phyloP scores from a whole-genome alignment of 2,888 invertebrate species.

The Orchestes rusci region DNA sequence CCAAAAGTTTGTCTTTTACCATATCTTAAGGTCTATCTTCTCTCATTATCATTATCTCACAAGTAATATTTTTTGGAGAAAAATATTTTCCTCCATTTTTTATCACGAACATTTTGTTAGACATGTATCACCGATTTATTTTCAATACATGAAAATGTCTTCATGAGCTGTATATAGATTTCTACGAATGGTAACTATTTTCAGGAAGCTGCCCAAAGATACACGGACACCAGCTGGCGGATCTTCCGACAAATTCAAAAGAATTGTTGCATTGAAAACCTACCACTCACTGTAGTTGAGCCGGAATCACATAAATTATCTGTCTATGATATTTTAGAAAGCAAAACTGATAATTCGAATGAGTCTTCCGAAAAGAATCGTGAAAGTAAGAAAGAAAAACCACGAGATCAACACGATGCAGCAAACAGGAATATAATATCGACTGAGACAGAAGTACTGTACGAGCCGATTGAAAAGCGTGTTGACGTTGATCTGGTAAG shows the following conservation, averaged over 20 bases:
- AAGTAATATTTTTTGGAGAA: no score
- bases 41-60: no score
- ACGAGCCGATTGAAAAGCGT: conserved; percentile 32
- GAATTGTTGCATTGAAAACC: conserved; percentile 13
- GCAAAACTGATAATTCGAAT: conserved; percentile 11
- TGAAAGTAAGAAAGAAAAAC: no score
- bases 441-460: conserved; percentile 39
- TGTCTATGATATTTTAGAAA: conserved; percentile 13
- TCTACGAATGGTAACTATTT: conserved; percentile 23
- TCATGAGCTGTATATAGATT: not conserved
- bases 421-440: conserved; percentile 30
- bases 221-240: conserved; percentile 67
- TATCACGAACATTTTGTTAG: no score
- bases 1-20: no score
- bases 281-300: conserved; percentile 2
- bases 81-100: no score
- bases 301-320: conserved; percentile 16
- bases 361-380: conserved; percentile 12
- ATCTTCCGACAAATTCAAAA: conserved; percentile 54
- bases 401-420: conserved; percentile 8
- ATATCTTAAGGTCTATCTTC: no score
- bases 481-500: conserved; percentile 39
- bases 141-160: not conserved
- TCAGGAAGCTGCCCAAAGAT: conserved; percentile 61
- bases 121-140: no score